Conservation (phyloP, 2,888 invertebrate species). For the Zhuqinia jingwanae region DNA sequence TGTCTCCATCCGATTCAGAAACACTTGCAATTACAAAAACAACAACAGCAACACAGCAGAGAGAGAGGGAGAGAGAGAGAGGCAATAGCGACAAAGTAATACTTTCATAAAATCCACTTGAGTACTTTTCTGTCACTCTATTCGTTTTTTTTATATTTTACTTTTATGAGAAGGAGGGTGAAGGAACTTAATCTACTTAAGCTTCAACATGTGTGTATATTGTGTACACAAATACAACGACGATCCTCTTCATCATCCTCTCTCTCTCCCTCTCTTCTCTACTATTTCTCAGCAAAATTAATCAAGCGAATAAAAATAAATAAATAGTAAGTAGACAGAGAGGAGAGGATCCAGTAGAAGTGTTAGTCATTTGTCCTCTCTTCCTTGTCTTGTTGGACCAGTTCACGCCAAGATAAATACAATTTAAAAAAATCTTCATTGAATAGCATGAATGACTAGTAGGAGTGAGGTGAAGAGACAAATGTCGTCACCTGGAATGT, state of each 20-base stretch:
- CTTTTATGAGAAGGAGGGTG: background rate
- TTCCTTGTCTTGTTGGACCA: background rate
- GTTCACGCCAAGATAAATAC: background rate
- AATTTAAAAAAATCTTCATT: background rate
- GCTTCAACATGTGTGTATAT: too few species aligned
- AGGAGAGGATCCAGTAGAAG: too few species aligned
- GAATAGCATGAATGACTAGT: background rate
- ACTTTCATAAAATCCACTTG: conserved; percentile 19
- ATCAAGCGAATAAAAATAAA: conserved; percentile 13
- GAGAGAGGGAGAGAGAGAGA: background rate
- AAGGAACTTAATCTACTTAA: conserved; percentile 13
- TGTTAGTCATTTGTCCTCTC: background rate
- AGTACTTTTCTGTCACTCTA: conserved; percentile 42
- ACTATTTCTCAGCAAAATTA: conserved; percentile 13
- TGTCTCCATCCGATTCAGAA: conserved; percentile 19
- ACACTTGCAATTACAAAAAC: conserved; percentile 22
- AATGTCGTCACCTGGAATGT: conserved; percentile 21
- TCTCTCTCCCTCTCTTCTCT: background rate
- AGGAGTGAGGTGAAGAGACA: background rate
- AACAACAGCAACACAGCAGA: background rate
- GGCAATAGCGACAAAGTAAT: background rate
- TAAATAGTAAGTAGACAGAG: background rate
- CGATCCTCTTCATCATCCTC: background rate
- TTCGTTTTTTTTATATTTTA: background rate
- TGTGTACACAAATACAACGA: too few species aligned